Evolutionary conservation across 2,888 invertebrate species (phyloP).

Genomic region (Eudasyphora cyanicolor): DNA sequence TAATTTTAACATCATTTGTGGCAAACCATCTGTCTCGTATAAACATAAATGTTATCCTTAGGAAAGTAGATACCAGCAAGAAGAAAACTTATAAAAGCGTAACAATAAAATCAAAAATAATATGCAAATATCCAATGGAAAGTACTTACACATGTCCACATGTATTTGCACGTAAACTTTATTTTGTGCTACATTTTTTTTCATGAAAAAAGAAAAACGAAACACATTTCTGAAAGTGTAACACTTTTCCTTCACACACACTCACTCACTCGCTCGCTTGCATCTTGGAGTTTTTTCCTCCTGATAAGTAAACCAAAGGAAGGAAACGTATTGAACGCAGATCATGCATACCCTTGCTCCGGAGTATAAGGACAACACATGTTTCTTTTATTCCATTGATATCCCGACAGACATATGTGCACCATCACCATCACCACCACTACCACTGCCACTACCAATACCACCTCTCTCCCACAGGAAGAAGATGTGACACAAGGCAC

Average conservation of each 20-base stretch:
- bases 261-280: too few relatives aligned
- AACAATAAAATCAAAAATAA: too few relatives aligned
- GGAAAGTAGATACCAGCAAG: background rate
- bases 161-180: background rate
- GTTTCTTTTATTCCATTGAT: constrained; percentile 6
- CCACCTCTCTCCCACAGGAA: too few relatives aligned
- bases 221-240: background rate
- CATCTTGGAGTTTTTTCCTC: background rate
- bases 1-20: too few relatives aligned
- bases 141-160: background rate
- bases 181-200: background rate
- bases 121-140: background rate
- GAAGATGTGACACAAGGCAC: background rate
- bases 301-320: background rate
- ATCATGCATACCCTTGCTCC: constrained; percentile 15
- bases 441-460: background rate
- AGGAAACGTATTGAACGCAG: background rate
- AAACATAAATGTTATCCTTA: too few relatives aligned
- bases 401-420: background rate
- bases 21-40: too few relatives aligned
- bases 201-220: background rate
- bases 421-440: background rate
- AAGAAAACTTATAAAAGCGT: background rate
- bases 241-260: constrained; percentile 10
- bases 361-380: constrained; percentile 13